Conservation (phyloP, 2,888 invertebrate genomes). For the Lingula anatina region DNA sequence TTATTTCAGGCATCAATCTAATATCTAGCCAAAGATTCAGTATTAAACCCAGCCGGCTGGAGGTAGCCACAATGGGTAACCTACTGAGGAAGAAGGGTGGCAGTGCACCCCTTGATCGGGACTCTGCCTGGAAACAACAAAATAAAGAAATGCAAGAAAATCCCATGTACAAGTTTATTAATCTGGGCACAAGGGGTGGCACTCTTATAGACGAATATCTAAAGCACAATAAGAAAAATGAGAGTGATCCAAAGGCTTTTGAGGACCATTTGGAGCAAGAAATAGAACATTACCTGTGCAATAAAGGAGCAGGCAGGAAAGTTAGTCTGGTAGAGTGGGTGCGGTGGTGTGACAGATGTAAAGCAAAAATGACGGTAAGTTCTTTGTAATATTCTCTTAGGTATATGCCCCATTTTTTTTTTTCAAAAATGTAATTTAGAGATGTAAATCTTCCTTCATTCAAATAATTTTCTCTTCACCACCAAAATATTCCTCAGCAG, state of each 20-base stretch:
- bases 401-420: background rate
- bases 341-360: conserved; percentile 76
- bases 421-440: too few relatives aligned
- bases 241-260: conserved; percentile 31
- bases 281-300: conserved; percentile 35
- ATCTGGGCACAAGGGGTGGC: conserved; percentile 39
- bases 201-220: conserved; percentile 9
- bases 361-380: conserved; percentile 49
- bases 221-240: conserved; percentile 10
- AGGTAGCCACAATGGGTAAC: too few relatives aligned
- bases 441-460: too few relatives aligned
- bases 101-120: too few relatives aligned
- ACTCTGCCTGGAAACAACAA: conserved; percentile 46
- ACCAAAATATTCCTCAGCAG: too few relatives aligned
- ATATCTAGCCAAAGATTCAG: too few relatives aligned
- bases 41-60: too few relatives aligned
- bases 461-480: too few relatives aligned
- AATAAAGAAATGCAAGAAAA: conserved; percentile 40
- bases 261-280: conserved; percentile 31
- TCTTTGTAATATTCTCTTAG: too few relatives aligned
- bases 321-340: conserved; percentile 34
- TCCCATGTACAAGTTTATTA: conserved; percentile 41
- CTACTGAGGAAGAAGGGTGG: too few relatives aligned
- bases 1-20: too few relatives aligned
- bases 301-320: conserved; percentile 33